phyloP scores from a whole-genome alignment of 64 coral and sea anemone genomes.

The Dendronephthya gigantea region DNA sequence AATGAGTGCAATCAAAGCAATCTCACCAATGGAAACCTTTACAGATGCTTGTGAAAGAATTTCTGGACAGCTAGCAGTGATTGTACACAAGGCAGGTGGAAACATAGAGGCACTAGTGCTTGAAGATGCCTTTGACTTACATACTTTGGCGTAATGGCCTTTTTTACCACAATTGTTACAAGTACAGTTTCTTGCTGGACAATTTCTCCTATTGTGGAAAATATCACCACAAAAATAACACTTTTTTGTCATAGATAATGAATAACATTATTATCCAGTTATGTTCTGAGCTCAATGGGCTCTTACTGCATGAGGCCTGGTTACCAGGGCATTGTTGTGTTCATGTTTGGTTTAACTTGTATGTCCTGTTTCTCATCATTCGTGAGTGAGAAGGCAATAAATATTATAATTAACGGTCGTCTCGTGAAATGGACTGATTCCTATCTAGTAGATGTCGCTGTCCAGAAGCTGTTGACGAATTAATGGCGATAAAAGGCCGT shows the following conservation, averaged over 20 bases:
- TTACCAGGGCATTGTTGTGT: no score
- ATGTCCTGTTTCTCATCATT: neutral
- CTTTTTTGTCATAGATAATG: neutral
- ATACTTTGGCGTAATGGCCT: constrained; percentile 11
- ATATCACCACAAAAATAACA: constrained; percentile 10
- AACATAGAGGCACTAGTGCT: neutral
- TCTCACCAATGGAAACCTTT: neutral
- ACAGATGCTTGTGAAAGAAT: constrained; percentile 18
- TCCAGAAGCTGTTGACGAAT: constrained; percentile 14
- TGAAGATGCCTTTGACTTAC: neutral
- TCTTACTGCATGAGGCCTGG: no score
- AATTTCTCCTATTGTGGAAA: constrained; percentile 4
- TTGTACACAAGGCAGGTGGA: neutral
- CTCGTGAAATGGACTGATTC: neutral
- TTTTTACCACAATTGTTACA: constrained; percentile 27
- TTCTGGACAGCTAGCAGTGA: constrained; percentile 10
- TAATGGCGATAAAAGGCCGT: neutral
- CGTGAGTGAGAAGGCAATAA: neutral
- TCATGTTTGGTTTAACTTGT: neutral
- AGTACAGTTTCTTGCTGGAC: constrained; percentile 7
- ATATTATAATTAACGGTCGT: constrained; percentile 6
- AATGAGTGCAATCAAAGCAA: constrained; percentile 21
- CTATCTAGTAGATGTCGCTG: constrained; percentile 1
- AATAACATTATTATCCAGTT: no score
- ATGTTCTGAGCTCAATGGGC: no score